Base-by-base conservation (phyloP, 1,140 invertebrate species). In the Papilio polyxenes region DNA sequence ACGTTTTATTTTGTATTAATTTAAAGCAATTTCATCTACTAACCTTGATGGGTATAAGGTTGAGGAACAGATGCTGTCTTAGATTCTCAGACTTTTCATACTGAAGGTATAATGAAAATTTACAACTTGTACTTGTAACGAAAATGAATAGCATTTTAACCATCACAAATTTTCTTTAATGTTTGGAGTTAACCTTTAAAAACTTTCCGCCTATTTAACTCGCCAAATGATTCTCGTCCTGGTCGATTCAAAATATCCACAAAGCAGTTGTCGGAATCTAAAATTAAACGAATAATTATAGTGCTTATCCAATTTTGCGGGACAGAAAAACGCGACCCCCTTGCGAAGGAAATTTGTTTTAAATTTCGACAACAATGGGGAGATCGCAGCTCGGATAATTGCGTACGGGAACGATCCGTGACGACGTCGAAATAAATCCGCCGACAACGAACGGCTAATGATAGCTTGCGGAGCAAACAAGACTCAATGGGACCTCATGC, bases 301-400 rank as follows among this genome's bases (percentile, higher is more conserved):
- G 92, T 92, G 89, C 89, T 94, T 93, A 94, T 93, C 92, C 92
- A 94, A 94, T 94, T 94, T 93, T 91, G 90, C 89, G 87, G 88
- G 86, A 86, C 86, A 91, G 88, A 91, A 93, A 92, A 94, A 92
- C 88, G 87, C 90, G 90, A 91, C 92, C 92, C 90, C 92, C 91
- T 91, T 88, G 85, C 87, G 90, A 89, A 92, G 91, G 91, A 92
- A 94, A 94, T 93, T 93, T 94, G 92, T 94, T 94, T 94, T 92
- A 92, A 94, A 93, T 92, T 92, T 94, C 92, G 88, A 92, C 92
- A 94, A 94, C 92, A 94, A 94, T 94, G 92, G 92, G 87, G 88
- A 92, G 92, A 94, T 94, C 83, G 88, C 86, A 81, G 87, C 80
- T 84, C 77, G 87, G 92, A 92, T 94, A 92, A 93, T 92, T 93